Base-by-base conservation (phyloP, 2,888 invertebrate species). In the Neoascia interrupta region DNA sequence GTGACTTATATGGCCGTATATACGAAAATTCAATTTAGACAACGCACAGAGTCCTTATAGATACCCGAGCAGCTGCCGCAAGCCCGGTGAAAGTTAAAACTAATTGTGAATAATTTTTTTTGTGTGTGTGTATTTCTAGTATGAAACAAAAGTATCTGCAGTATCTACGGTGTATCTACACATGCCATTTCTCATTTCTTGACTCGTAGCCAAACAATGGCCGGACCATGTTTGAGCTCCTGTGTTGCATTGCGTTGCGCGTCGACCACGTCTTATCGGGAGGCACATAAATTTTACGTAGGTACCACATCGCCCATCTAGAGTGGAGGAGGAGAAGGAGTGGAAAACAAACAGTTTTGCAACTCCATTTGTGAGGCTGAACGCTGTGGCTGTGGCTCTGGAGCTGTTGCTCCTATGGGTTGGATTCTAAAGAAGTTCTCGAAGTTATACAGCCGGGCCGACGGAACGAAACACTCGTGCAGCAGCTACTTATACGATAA, bases 91-190 rank as follows among this genome's bases (percentile, higher is more conserved):
- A 79, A 79, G 79, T 79, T 49, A 51, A 26, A 60, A 68, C 66
- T 73, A 73, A 73, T 79, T 79, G 79, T 79, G 79, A 79, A 79
- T 79, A 66, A 79, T 79, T n/a, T n/a, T n/a, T n/a, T n/a, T n/a
- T n/a, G n/a, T n/a, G n/a, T n/a, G n/a, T n/a, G n/a, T n/a, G n/a
- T n/a, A n/a, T n/a, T 61, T 79, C n/a, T 41, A 60, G 60, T 31
- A 60, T 79, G 68, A 73, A 66, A 73, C 45, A 60, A 54, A 64
- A 63, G 37, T 61, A 61, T 51, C 41, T 58, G 10, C 15, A 10
- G 23, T 63, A 63, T 69, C 47, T 70, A 19, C 15, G 28, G 41
- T 43, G 58, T 43, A 69, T 54, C 45, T 58, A 39, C 56, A 56
- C 54, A 73, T 45, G 66, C 60, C 37, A 73, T 79, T 73, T 79